phyloP scores from a whole-genome alignment of 1,140 invertebrate species.

The Bombus turneri region DNA sequence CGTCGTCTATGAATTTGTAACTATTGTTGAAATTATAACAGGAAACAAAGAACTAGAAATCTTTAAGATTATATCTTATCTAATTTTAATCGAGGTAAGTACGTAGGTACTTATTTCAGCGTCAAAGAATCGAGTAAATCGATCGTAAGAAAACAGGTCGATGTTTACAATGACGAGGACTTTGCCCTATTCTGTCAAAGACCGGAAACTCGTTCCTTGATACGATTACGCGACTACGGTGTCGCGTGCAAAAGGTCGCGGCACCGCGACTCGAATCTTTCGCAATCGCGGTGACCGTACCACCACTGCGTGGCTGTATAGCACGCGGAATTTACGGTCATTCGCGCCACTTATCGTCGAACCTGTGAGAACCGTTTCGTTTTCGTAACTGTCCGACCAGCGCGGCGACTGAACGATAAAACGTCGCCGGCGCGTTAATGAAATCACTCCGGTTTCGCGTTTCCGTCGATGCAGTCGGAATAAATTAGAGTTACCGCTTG shows the following conservation, averaged over 20 bases:
- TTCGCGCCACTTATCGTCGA: constrained; percentile 17
- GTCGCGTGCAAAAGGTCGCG: constrained; percentile 57
- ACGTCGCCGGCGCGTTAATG: constrained; percentile 28
- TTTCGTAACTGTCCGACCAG: constrained; percentile 47
- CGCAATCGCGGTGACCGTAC: constrained; percentile 37
- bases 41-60: too few relatives aligned
- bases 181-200: constrained; percentile 14
- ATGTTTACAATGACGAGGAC: background rate
- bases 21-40: too few relatives aligned
- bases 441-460: constrained; percentile 22
- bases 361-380: constrained; percentile 31
- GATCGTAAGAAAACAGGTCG: background rate
- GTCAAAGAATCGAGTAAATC: background rate
- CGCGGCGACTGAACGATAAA: constrained; percentile 3
- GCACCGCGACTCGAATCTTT: constrained; percentile 52
- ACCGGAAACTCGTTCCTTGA: constrained; percentile 62
- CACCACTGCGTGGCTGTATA: background rate
- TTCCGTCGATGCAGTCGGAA: constrained; percentile 10
- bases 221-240: constrained; percentile 50
- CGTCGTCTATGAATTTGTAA: background rate
- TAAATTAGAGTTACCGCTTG: constrained; percentile 26
- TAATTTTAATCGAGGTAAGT: too few relatives aligned
- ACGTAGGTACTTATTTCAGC: background rate
- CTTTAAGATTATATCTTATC: too few relatives aligned
- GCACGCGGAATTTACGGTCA: constrained; percentile 27